Evolutionary conservation across 1,140 invertebrate genomes (phyloP), one percentile per base, ranked within the genome.

Genomic region (Hermatobates lingyangjiaoensis): DNA sequence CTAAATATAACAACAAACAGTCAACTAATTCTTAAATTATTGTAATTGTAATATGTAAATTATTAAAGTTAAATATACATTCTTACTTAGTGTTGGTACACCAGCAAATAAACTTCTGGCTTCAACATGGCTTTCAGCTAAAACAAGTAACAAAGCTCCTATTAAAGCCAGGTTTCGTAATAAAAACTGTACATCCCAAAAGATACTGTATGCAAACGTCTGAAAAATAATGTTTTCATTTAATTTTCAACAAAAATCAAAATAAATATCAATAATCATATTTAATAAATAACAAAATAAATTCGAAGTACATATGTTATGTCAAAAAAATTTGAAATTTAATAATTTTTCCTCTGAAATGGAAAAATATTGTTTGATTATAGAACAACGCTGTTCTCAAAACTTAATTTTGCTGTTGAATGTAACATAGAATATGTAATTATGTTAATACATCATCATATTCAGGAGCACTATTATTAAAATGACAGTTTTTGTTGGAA

Each of bases 131-230:
- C 86, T 87, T 71, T 99, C 96, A 14, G 95, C 95, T 54, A 97
- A 66, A 20, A 99, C 83, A 18, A 99, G 70, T 27, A 98, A 68
- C 7, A 99, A 74, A 5, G 93, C 93, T 54, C 96, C 96, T 59
- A 93, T 90, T 14, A 99, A 74, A 4, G 95, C 93, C 53, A 98
- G 69, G 68, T 98, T 98, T 57, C 95, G 80, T 56, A 85, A 79
- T 39, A 98, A 70, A 71, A 98, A 98, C 63, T 96, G 92, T 61
- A 97, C 63, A 67, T 99, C 94, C 93, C 93, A 98, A 38, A 98
- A 68, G 65, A 98, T 98, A 64, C 89, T 94, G 70, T 98, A 98
- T 1, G 92, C 93, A 58, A 98, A 73, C 40, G 92, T 97, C 82
- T 97, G 76, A 30, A 77, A 73, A 60, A 61, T 60, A 58, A 65